These are phyloP conservation scores for Lasioglossum baleicum DNA, from an alignment of 1,140 invertebrate genomes.

Conservation along the genomic window DNA sequence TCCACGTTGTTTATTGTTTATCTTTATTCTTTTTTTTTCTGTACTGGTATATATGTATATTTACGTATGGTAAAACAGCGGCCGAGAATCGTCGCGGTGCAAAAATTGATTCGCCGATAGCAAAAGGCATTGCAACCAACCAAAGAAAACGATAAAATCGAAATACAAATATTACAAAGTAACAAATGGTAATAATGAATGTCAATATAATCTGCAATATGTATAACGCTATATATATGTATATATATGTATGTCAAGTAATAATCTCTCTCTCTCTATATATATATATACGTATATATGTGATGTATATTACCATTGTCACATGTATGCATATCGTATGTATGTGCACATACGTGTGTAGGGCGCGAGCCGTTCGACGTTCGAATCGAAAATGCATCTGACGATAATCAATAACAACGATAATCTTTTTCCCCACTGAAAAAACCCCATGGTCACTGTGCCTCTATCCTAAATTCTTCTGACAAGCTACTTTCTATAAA, in stretches of 20 bases:
- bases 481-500: no score
- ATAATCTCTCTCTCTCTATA: conserved; percentile 40
- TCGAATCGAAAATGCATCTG: background rate
- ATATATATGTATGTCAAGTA: conserved; percentile 46
- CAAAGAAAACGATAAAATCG: conserved; percentile 62
- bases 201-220: conserved; percentile 56
- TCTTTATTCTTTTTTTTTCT: background rate
- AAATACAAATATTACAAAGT: conserved; percentile 67
- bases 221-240: conserved; percentile 54
- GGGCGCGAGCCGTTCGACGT: background rate
- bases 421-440: no score
- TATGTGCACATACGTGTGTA: conserved; percentile 67
- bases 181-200: conserved; percentile 65
- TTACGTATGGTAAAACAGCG: conserved; percentile 6
- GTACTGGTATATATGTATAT: conserved; percentile 19
- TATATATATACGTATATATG: conserved; percentile 66
- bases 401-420: background rate
- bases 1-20: background rate
- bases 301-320: conserved; percentile 49
- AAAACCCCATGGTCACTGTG: no score
- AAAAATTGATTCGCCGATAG: conserved; percentile 60
- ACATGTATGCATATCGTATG: conserved; percentile 62
- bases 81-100: conserved; percentile 53
- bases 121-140: conserved; percentile 70
- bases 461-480: no score